Evolutionary conservation across 1,140 invertebrate genomes (phyloP), one percentile per base, ranked within the genome.

Genomic region (Dreissena polymorpha): DNA sequence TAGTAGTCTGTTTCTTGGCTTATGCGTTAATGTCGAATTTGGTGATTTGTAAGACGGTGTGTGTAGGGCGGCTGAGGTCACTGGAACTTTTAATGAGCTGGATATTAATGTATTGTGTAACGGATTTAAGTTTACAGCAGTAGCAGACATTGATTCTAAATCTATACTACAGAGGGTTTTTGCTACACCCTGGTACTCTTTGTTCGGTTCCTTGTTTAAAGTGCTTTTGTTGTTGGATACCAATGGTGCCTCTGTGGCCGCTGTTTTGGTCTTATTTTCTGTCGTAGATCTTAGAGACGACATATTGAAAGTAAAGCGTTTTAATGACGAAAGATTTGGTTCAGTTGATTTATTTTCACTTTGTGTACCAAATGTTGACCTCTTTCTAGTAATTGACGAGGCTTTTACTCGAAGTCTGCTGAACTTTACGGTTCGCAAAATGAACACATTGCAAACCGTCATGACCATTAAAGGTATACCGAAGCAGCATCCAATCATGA

Each of bases 381-480:
- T 27, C 2, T 51, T 67, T 25, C 63, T 67, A 13, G 63, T 5
- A 13, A 39, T 39, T n/a, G 50, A 75, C 25, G 55, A 27, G 18
- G 76, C 39, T 53, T 78, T 77, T 2, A 83, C 81, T 53, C 69
- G 75, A 0, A 13, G 21, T 69, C 84, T 86, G 60, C 87, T 87
- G 5, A 65, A 65, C 60, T 86, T 73, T 0, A 88, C 85, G n/a
- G 68, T 70, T 55, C 50, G 67, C 27, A 87, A 67, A 21, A 86
- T 90, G 39, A 79, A 51, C 13, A 83, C 70, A 29, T 87, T 85
- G 64, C 86, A 87, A 13, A 91, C 71, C 3, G 89, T 83, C 85
- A 90, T 88, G 5, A 89, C 86, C 2, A 78, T 83, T 18, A 88
- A 85, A 1, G 90, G 90, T 75, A 90, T 89, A 51, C 88, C 88